Evolutionary conservation across 2,113 vertebrate genomes (phyloP).

Genomic region (Dromiciops gliroides): DNA sequence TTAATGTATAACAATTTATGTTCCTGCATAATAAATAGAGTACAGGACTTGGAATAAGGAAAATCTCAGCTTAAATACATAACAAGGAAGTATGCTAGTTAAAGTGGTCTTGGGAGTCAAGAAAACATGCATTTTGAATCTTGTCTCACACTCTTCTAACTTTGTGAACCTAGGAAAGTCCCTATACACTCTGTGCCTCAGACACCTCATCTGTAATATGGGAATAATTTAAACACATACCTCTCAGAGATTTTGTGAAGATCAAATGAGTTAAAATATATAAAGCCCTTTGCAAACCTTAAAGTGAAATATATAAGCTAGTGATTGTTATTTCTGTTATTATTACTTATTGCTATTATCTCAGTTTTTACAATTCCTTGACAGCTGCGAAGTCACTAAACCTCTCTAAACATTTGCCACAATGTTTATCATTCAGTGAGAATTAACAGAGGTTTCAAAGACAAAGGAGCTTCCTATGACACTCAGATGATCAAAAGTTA

Average conservation of each 20-base stretch:
- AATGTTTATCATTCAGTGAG: neutral
- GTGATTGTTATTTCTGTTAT: too few relatives aligned
- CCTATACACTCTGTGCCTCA: too few relatives aligned
- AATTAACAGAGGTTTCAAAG: neutral
- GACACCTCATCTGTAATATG: neutral
- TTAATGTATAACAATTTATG: neutral
- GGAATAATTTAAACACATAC: neutral
- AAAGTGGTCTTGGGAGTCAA: too few relatives aligned
- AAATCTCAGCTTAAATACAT: too few relatives aligned
- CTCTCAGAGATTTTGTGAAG: neutral
- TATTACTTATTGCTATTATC: too few relatives aligned
- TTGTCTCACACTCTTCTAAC: too few relatives aligned
- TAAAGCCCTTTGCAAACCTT: neutral
- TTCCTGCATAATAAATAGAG: neutral
- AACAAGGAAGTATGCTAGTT: too few relatives aligned
- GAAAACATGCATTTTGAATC: too few relatives aligned
- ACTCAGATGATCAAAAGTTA: neutral
- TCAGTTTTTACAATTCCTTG: neutral
- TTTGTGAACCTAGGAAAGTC: too few relatives aligned
- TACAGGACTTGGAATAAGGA: neutral
- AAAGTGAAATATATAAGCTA: neutral
- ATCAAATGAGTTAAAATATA: neutral
- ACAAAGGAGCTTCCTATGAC: neutral
- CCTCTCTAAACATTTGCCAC: neutral
- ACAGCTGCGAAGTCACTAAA: neutral